Evolutionary conservation across 2,888 invertebrate species (phyloP), one percentile per base, ranked within the genome.

Genomic region (Papilio demoleus): DNA sequence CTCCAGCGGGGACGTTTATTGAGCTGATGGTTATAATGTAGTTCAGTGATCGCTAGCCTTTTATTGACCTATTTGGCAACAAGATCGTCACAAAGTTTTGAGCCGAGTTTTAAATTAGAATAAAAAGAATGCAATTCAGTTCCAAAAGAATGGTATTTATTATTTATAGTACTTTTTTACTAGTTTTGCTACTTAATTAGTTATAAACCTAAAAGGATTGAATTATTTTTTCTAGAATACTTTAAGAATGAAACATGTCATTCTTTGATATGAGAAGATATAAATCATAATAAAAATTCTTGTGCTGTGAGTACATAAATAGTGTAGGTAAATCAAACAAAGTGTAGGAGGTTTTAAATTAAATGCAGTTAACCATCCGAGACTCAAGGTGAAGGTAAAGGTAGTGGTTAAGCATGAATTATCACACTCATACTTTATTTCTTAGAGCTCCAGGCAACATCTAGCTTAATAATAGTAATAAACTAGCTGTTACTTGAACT

Each of bases 11-110:
- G n/a, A n/a, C n/a, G n/a, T n/a, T n/a, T n/a, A n/a, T n/a, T n/a
- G n/a, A n/a, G n/a, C n/a, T n/a, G n/a, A n/a, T n/a, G n/a, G n/a
- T n/a, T n/a, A n/a, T n/a, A n/a, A n/a, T n/a, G n/a, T n/a, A n/a
- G n/a, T n/a, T 56, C 31, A 17, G 31, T 31, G 53, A 56, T 56
- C 53, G 53, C 53, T 31, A 31, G 31, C 31, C 53, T 56, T 56
- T 56, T 56, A 31, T 56, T 56, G 31, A 56, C 53, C 53, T 56
- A 56, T 56, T 56, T 56, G 53, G 53, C 53, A 56, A 56, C 53
- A 27, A 27, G n/a, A 56, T 56, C n/a, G n/a, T 56, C 8, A 17
- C 31, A 9, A 53, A 53, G n/a, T 53, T 53, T n/a, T 9, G 17
- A 56, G 53, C 24, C 53, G 53, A 31, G 53, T 56, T 56, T 31